Conservation (phyloP, 2,113 vertebrate species). For the Rattus rattus region DNA sequence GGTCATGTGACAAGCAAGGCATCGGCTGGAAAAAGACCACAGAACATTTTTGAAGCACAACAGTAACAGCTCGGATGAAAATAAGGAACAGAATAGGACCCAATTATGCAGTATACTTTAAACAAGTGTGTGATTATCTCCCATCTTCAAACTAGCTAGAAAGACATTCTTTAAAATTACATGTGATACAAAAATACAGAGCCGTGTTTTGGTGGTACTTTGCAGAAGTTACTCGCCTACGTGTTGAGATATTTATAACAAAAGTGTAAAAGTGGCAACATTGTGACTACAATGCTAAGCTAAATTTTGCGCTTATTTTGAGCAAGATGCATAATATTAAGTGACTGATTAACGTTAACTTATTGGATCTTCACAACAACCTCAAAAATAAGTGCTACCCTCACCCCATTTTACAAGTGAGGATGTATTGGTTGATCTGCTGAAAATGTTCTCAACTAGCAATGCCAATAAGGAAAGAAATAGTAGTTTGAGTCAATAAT, state of each 20-base stretch:
- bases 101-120: neutral
- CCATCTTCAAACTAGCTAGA: neutral
- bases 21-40: neutral
- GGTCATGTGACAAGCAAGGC: neutral
- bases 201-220: neutral
- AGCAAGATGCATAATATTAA: neutral
- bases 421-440: conserved; percentile 1
- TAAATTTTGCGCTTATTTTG: neutral
- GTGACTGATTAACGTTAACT: neutral
- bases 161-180: neutral
- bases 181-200: neutral
- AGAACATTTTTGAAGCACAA: neutral
- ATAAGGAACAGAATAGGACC: neutral
- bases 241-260: neutral
- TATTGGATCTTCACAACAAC: neutral
- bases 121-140: neutral
- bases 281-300: neutral
- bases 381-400: neutral
- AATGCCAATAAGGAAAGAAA: neutral
- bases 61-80: neutral
- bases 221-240: neutral
- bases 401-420: neutral
- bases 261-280: neutral
- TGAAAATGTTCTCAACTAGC: neutral
- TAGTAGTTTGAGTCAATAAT: neutral